These are phyloP conservation scores for Nylanderia fulva DNA, from an alignment of 1,140 invertebrate genomes.

Conservation along the genomic window DNA sequence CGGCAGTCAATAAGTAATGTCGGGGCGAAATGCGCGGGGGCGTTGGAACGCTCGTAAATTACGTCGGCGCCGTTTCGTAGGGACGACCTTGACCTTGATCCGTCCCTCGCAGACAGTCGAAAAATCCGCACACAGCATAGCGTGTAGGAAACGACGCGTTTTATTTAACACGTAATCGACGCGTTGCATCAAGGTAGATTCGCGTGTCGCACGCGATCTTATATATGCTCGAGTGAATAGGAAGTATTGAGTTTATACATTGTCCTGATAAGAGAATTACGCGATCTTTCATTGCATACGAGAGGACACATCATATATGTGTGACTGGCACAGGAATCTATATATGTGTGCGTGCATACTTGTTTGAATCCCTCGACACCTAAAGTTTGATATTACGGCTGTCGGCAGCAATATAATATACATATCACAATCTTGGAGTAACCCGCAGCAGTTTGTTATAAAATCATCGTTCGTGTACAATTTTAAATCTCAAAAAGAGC, in stretches of 20 bases:
- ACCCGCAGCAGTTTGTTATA: background rate
- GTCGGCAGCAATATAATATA: background rate
- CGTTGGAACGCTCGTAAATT: conserved; percentile 50
- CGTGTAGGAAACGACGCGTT: background rate
- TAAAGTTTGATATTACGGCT: background rate
- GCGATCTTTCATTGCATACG: conserved; percentile 43
- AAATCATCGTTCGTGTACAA: background rate
- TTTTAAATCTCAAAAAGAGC: no score
- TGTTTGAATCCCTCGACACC: conserved; percentile 30
- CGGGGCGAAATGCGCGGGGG: conserved; percentile 19
- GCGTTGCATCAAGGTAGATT: conserved; percentile 34
- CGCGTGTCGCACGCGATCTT: conserved; percentile 56
- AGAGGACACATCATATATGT: conserved; percentile 12
- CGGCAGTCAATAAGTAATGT: conserved; percentile 47
- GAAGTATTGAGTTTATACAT: conserved; percentile 18
- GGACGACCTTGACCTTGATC: conserved; percentile 21
- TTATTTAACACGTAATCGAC: conserved; percentile 34
- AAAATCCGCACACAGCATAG: background rate
- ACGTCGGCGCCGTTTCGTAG: conserved; percentile 28
- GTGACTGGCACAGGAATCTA: no score
- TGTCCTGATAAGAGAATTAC: conserved; percentile 13
- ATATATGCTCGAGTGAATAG: background rate
- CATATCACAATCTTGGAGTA: conserved; percentile 6
- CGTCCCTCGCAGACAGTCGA: background rate
- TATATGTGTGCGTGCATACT: background rate